A percentile compares a stretch with the other conserved stretches of the same genome.
These are phyloP conservation scores for Anoncus sp. DNA, from an alignment of 2,888 invertebrate genomes.

Conservation along the genomic window DNA sequence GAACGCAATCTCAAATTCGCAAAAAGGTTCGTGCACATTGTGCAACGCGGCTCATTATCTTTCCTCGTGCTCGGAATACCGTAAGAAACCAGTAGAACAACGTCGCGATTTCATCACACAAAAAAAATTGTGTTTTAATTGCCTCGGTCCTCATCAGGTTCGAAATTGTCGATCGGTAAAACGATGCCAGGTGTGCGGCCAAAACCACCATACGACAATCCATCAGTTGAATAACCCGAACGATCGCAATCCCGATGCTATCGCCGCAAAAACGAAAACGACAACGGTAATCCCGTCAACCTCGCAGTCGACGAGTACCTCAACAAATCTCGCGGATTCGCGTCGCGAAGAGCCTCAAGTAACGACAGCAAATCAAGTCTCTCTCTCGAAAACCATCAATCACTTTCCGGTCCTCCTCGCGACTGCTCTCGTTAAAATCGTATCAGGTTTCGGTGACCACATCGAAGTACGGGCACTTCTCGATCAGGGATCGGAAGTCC, in stretches of 20 bases:
- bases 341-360: too few species aligned
- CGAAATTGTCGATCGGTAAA: neutral
- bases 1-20: too few species aligned
- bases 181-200: conserved; percentile 10
- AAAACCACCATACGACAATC: neutral
- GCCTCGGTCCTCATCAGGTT: conserved; percentile 22
- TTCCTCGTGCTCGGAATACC: conserved; percentile 1
- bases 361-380: too few species aligned
- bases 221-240: neutral
- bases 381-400: too few species aligned
- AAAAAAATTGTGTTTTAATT: conserved; percentile 17
- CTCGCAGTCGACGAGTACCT: too few species aligned
- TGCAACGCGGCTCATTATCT: conserved; percentile 15
- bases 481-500: conserved; percentile 13
- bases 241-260: too few species aligned
- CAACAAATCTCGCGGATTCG: too few species aligned
- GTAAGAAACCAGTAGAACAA: conserved; percentile 1
- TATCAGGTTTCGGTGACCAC: neutral
- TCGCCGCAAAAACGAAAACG: too few species aligned
- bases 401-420: too few species aligned
- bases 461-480: conserved; percentile 8
- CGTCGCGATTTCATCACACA: conserved; percentile 9
- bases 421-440: too few species aligned
- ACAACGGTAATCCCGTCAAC: too few species aligned
- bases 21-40: too few species aligned